A percentile compares a stretch with the other conserved stretches of the same genome.
These are phyloP conservation scores for Mugil cephalus DNA, from an alignment of 2,113 vertebrate species.

Conservation along the genomic window DNA sequence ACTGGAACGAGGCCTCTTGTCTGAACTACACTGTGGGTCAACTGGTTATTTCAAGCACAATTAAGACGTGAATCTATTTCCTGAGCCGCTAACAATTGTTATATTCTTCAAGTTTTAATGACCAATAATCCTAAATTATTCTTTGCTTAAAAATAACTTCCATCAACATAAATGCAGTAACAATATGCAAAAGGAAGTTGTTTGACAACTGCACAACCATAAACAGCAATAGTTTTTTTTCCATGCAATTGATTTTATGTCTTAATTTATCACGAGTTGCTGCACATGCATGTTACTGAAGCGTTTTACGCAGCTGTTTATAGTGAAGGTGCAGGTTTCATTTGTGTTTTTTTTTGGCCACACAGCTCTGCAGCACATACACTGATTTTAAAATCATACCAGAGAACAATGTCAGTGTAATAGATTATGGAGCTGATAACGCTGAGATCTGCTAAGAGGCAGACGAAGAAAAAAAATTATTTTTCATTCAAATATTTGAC, in stretches of 20 bases:
- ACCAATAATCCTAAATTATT: not conserved
- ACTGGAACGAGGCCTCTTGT: conserved; percentile 13
- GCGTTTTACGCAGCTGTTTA: conserved; percentile 28
- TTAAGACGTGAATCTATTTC: conserved; percentile 6
- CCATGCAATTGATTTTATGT: conserved; percentile 37
- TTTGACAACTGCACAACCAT: conserved; percentile 20
- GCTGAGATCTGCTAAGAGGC: conserved; percentile 41
- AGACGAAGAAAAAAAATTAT: conserved; percentile 34
- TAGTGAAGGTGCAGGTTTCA: conserved; percentile 24
- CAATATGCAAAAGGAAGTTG: conserved; percentile 13
- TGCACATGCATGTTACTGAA: conserved; percentile 27
- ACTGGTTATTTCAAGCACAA: conserved; percentile 26
- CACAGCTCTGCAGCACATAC: conserved; percentile 38
- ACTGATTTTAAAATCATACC: conserved; percentile 50
- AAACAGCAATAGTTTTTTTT: conserved; percentile 22
- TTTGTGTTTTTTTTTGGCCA: conserved; percentile 25
- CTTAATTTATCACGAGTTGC: conserved; percentile 19
- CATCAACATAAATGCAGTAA: conserved; percentile 23
- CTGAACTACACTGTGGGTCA: conserved; percentile 15
- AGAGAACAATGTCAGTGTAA: conserved; percentile 57
- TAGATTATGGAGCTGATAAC: conserved; percentile 39
- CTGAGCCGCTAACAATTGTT: conserved; percentile 2
- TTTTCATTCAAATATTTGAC: conserved; percentile 64
- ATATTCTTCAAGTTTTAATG: conserved; percentile 8
- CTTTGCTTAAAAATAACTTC: conserved; percentile 22